These are phyloP conservation scores for Addax nasomaculatus DNA, from an alignment of 2,113 vertebrate genomes.

Conservation along the genomic window DNA sequence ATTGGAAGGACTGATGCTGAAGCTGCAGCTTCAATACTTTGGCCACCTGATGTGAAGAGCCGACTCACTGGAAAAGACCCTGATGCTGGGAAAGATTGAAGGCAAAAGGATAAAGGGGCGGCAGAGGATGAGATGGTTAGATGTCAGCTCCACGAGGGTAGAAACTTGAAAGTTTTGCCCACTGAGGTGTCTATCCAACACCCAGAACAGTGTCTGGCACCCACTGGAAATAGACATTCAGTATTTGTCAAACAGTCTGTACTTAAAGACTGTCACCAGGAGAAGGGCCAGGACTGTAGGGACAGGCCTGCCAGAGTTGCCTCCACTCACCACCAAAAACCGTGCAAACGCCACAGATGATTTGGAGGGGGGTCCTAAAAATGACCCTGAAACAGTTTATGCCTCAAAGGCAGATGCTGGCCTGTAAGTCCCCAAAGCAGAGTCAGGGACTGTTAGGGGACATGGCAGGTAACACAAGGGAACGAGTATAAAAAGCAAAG, in stretches of 20 bases:
- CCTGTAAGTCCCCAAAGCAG: neutral
- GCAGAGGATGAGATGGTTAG: neutral
- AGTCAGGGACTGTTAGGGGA: neutral
- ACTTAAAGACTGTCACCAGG: neutral
- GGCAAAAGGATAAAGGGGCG: neutral
- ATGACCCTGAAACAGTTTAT: neutral
- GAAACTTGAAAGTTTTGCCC: neutral
- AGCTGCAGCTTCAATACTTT: neutral
- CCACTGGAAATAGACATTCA: neutral
- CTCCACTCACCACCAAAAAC: neutral
- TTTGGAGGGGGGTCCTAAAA: neutral
- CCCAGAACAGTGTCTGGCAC: neutral
- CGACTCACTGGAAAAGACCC: neutral
- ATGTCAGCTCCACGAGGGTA: neutral
- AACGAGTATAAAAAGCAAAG: neutral
- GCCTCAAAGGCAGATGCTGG: neutral
- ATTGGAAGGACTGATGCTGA: neutral
- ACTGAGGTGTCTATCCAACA: neutral
- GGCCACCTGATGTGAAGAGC: neutral
- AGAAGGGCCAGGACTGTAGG: neutral
- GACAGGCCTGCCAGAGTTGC: neutral
- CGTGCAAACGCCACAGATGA: neutral
- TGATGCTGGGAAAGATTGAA: neutral
- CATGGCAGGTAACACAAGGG: too few relatives aligned
- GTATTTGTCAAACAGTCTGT: neutral